Conservation (phyloP, 2,113 vertebrate species). For the Meles meles region DNA sequence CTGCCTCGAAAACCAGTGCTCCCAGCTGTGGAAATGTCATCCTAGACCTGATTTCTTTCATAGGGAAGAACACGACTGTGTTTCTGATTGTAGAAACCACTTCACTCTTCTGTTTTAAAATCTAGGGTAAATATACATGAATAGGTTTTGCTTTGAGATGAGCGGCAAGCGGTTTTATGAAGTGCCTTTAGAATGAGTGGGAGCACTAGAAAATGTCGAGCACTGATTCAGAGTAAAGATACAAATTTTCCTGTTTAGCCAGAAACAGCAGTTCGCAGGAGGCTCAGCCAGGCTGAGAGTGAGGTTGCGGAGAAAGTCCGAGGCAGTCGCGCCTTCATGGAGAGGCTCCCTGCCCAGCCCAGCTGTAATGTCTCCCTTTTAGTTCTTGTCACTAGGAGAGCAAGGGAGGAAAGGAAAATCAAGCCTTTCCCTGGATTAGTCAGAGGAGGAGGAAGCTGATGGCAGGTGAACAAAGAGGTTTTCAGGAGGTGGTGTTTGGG, state of each 20-base stretch:
- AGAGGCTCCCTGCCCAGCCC: neutral
- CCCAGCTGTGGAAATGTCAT: neutral
- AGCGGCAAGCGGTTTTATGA: neutral
- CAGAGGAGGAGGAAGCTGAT: neutral
- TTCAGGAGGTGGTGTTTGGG: too few species aligned
- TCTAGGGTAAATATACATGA: neutral
- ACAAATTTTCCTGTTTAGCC: neutral
- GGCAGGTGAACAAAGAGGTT: neutral
- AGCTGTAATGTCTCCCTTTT: neutral
- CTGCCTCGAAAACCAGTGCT: neutral
- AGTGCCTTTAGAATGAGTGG: neutral
- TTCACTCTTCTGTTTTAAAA: neutral
- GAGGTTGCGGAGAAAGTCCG: neutral
- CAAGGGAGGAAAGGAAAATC: neutral
- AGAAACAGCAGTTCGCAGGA: neutral
- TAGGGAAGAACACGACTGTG: neutral
- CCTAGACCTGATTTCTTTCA: neutral
- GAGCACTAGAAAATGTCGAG: neutral
- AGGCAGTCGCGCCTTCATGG: accelerated
- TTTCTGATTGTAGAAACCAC: neutral
- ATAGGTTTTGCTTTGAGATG: neutral
- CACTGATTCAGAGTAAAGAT: neutral
- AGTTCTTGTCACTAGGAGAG: neutral
- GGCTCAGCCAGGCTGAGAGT: neutral
- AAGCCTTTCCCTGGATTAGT: neutral